phyloP scores from a whole-genome alignment of 2,888 invertebrate species.

The Diplolepis rosae region DNA sequence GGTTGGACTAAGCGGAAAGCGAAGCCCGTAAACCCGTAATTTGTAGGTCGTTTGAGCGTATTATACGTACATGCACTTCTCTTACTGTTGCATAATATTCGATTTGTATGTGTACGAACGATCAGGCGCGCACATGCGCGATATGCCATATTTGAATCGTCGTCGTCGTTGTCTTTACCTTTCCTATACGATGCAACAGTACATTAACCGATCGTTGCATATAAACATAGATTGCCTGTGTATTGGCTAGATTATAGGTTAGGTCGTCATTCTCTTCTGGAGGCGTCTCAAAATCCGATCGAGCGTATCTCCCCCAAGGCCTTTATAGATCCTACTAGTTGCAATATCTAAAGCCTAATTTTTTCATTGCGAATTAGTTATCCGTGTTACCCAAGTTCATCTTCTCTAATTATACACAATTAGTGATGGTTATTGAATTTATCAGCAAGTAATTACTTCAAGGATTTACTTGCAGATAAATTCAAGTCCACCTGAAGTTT shows the following conservation, averaged over 20 bases:
- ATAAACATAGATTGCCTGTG: neutral
- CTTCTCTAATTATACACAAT: conserved; percentile 1
- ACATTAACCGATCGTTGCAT: neutral
- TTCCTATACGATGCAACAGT: neutral
- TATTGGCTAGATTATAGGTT: conserved; percentile 12
- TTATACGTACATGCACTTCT: neutral
- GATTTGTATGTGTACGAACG: neutral
- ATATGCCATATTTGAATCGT: neutral
- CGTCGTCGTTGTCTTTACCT: neutral
- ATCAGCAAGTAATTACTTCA: conserved; percentile 3
- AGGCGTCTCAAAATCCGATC: conserved; percentile 8
- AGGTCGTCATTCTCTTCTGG: conserved; percentile 10
- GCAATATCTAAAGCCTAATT: neutral
- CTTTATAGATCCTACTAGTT: neutral
- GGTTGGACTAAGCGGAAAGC: conserved; percentile 10
- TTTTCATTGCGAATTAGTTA: neutral
- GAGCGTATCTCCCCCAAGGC: neutral
- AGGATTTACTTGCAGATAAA: conserved; percentile 3
- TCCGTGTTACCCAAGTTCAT: conserved; percentile 2
- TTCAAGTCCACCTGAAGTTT: neutral
- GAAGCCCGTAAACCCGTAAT: conserved; percentile 12
- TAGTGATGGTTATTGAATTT: conserved; percentile 7
- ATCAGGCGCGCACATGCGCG: neutral
- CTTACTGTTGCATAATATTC: neutral
- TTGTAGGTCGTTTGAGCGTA: conserved; percentile 16